Evolutionary conservation across 30 jellyfish, hydroid and myxozoan genomes (phyloP).

Genomic region (Aurelia sp.): DNA sequence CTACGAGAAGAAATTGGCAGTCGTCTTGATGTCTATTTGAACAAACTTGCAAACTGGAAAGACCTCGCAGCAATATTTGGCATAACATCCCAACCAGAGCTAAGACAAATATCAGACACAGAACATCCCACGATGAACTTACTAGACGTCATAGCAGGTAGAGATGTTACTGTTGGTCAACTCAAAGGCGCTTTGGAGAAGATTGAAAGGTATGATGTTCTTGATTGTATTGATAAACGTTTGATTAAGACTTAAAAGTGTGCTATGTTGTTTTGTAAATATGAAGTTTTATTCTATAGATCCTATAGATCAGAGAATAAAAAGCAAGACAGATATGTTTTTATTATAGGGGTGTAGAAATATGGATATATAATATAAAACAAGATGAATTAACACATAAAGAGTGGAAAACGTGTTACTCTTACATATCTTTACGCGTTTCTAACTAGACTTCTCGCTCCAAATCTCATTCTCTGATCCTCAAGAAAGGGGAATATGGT

Average conservation of each 20-base stretch:
- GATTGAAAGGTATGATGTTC: slow-evolving; percentile 64
- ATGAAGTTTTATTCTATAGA: background rate
- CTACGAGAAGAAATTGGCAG: slow-evolving; percentile 46
- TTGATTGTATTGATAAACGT: slow-evolving; percentile 36
- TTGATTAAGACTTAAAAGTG: background rate
- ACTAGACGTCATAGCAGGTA: slow-evolving; percentile 23
- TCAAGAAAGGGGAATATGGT: too few relatives aligned
- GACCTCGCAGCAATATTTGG: slow-evolving; percentile 67
- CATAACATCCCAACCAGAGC: slow-evolving; percentile 19
- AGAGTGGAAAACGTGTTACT: too few relatives aligned
- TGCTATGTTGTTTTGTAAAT: background rate
- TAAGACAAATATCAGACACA: slow-evolving; percentile 4
- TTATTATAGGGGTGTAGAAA: too few relatives aligned
- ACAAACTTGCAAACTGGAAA: slow-evolving; percentile 78
- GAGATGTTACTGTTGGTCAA: slow-evolving; percentile 48
- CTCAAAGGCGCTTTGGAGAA: slow-evolving; percentile 51
- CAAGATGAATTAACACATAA: too few relatives aligned
- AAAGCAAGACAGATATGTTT: too few relatives aligned
- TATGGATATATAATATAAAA: too few relatives aligned
- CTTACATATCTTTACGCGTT: too few relatives aligned
- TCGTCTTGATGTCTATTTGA: slow-evolving; percentile 80
- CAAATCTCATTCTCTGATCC: too few relatives aligned
- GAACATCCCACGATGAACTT: slow-evolving; percentile 49
- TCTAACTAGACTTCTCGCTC: too few relatives aligned
- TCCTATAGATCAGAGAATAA: too few relatives aligned